Evolutionary conservation across 2,888 invertebrate genomes (phyloP), one percentile per base, ranked within the genome.

Genomic region (Scelioninae gen. 1): DNA sequence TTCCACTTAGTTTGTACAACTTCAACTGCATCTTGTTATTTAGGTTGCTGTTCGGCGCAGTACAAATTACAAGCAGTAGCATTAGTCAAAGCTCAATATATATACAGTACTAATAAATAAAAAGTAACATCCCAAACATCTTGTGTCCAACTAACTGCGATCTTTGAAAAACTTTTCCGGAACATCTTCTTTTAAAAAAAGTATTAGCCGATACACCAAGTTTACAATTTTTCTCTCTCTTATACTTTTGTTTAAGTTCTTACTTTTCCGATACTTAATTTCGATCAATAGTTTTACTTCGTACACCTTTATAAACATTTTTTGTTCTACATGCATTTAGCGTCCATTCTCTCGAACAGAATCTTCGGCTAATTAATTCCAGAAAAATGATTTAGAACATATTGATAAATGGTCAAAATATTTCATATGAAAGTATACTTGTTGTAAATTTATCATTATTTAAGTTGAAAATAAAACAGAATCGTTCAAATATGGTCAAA

Each of bases 211-310:
- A 43, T 49, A 49, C n/a, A 56, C 49, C 40, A 51, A 71, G 49
- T 71, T 63, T 60, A 51, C 31, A 1, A 5, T 45, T 60, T 38
- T 38, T 60, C 23, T 23, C 23, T 23, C 4, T 23, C 23, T 40
- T 9, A 23, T 38, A 13, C 23, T 16, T 29, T 63, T 63, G 53
- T 23, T 23, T 23, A 62, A 51, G 43, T 62, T 63, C 65, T 51
- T 23, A 60, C 51, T 71, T 71, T 65, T 55, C 65, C 74, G n/a
- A 74, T 74, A 74, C 74, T 56, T 65, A 15, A 47, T n/a, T 55
- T 23, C 29, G 43, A 63, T 72, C 72, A 45, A 72, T 72, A 53
- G 45, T 40, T 55, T 32, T 11, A 55, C 4, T 53, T 55, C 38
- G 55, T 60, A 29, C 15, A 62, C 31, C 45, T 13, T 45, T 31